Percentiles rank a stretch among this genome's conserved stretches.
phyloP scores from a whole-genome alignment of 2,888 invertebrate species.

The Drosophila subquinaria region DNA sequence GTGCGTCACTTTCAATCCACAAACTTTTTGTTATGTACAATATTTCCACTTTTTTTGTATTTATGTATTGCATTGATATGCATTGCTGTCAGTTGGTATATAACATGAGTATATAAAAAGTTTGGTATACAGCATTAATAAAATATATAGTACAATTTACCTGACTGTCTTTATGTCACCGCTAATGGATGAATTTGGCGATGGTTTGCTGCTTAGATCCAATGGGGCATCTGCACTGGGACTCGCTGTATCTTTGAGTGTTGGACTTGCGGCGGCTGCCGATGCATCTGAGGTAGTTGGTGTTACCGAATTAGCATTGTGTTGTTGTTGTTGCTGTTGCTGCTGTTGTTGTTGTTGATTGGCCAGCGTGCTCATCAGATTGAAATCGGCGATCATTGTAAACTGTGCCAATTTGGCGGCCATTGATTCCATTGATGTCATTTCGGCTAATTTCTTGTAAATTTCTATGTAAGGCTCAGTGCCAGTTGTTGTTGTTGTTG shows the following conservation, averaged over 20 bases:
- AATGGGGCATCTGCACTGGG: constrained; percentile 88
- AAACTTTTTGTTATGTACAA: constrained; percentile 9
- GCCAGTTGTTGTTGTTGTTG: constrained; percentile 34
- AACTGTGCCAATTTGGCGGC: constrained; percentile 87
- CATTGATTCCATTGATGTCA: constrained; percentile 89
- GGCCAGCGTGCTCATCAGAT: constrained; percentile 68
- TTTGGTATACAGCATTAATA: constrained; percentile 1
- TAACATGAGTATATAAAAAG: constrained; percentile 10
- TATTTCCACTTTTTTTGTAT: not conserved
- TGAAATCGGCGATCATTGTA: constrained; percentile 64
- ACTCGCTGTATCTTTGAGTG: constrained; percentile 86
- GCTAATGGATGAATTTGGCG: constrained; percentile 86
- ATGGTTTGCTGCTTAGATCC: constrained; percentile 93
- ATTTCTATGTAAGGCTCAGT: constrained; percentile 56
- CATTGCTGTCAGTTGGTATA: constrained; percentile 32
- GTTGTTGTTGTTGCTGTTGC: constrained; percentile 68
- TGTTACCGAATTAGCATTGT: constrained; percentile 83
- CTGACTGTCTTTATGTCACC: constrained; percentile 89
- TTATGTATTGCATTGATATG: constrained; percentile 40
- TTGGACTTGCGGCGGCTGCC: constrained; percentile 84
- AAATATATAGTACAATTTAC: constrained; percentile 59
- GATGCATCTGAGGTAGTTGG: constrained; percentile 85
- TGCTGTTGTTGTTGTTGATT: constrained; percentile 63
- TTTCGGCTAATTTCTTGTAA: constrained; percentile 84
- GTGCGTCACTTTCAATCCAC: constrained; percentile 2